These are phyloP conservation scores for Oxyteleia sp. DNA, from an alignment of 2,888 invertebrate genomes.

Conservation along the genomic window DNA sequence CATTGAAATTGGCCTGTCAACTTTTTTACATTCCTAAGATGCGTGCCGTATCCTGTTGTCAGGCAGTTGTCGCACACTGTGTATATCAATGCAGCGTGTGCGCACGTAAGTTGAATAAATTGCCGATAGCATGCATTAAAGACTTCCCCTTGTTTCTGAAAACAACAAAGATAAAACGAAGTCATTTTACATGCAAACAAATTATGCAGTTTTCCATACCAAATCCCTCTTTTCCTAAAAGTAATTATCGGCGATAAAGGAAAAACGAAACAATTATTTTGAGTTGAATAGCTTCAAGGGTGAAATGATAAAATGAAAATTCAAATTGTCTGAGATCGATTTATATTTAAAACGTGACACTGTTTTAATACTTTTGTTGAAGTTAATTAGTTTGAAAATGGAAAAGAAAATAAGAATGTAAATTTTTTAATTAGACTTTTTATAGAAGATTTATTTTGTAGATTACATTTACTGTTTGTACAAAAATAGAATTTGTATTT, in stretches of 20 bases:
- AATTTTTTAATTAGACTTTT: no score
- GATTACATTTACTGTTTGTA: no score
- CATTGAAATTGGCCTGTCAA: slow-evolving; percentile 60
- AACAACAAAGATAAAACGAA: slow-evolving; percentile 35
- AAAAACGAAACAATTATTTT: background rate
- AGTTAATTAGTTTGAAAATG: no score
- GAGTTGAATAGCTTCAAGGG: background rate
- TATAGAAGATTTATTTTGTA: no score
- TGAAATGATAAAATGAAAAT: no score
- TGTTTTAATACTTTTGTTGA: no score
- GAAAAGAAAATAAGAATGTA: no score
- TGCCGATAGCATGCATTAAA: slow-evolving; percentile 65
- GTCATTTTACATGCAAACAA: slow-evolving; percentile 61
- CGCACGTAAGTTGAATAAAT: slow-evolving; percentile 70
- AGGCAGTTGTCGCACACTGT: slow-evolving; percentile 65
- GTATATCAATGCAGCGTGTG: slow-evolving; percentile 65
- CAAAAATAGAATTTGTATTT: no score
- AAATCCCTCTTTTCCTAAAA: slow-evolving; percentile 24
- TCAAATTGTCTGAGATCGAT: no score
- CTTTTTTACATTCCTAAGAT: slow-evolving; percentile 67
- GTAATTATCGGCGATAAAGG: slow-evolving; percentile 23
- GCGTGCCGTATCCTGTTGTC: slow-evolving; percentile 70
- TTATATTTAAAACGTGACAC: no score
- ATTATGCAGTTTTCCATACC: slow-evolving; percentile 42
- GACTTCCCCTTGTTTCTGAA: slow-evolving; percentile 56